Percentiles rank a stretch among this genome's conserved stretches.
These are phyloP conservation scores for Bothrops alternatus DNA, from an alignment of 2,797 vertebrate genomes.

Conservation along the genomic window DNA sequence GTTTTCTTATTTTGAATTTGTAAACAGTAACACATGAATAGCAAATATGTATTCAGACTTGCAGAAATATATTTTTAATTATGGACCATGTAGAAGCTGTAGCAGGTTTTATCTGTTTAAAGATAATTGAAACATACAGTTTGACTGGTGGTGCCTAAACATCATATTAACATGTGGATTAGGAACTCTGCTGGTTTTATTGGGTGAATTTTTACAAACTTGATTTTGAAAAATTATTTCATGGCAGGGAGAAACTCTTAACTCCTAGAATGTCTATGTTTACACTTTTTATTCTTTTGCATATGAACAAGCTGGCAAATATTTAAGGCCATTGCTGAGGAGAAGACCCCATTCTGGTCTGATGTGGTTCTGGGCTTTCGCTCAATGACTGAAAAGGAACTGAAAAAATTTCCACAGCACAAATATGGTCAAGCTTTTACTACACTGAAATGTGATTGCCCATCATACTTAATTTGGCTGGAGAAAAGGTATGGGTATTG, in stretches of 20 bases:
- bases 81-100: not conserved
- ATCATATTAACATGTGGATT: not conserved
- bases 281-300: conserved; percentile 14
- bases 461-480: conserved; percentile 85
- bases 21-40: not conserved
- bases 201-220: not conserved
- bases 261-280: not conserved
- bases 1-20: not conserved
- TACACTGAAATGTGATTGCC: conserved; percentile 86
- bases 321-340: conserved; percentile 75
- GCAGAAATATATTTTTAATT: not conserved
- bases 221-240: not conserved
- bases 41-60: not conserved
- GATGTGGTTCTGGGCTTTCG: conserved; percentile 85
- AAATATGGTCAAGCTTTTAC: conserved; percentile 85
- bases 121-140: not conserved
- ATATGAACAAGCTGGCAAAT: conserved; percentile 80
- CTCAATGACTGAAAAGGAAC: conserved; percentile 77
- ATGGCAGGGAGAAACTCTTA: not conserved
- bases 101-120: not conserved
- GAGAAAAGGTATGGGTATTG: conserved; percentile 79
- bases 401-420: conserved; percentile 81
- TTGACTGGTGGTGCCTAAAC: not conserved
- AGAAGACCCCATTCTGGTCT: conserved; percentile 83
- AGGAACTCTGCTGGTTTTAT: not conserved